These are phyloP conservation scores for Netelia inedita DNA, from an alignment of 2,888 invertebrate species.

Conservation along the genomic window DNA sequence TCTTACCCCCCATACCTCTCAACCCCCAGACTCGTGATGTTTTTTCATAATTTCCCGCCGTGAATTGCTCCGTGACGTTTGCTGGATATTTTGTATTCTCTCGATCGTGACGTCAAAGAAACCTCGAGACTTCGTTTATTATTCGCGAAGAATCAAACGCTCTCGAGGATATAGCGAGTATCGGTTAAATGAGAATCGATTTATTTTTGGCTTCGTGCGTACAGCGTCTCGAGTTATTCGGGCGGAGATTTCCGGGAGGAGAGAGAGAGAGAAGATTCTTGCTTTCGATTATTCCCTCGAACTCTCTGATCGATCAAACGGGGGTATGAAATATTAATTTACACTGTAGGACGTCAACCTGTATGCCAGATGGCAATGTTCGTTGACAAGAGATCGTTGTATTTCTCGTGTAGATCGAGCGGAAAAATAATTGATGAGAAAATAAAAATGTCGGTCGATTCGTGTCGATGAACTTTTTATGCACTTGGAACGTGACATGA, in stretches of 20 bases:
- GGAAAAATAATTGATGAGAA: background rate
- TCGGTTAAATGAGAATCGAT: constrained; percentile 11
- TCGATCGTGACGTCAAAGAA: constrained; percentile 50
- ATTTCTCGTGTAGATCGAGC: background rate
- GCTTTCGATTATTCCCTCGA: background rate
- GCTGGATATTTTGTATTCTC: constrained; percentile 43
- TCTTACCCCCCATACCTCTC: background rate
- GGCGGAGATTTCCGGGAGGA: background rate
- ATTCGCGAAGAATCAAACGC: constrained; percentile 44
- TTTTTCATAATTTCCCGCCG: background rate
- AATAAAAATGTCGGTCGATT: background rate
- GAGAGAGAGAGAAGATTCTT: constrained; percentile 12
- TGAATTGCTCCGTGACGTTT: constrained; percentile 2
- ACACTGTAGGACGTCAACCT: background rate
- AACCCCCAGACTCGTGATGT: background rate
- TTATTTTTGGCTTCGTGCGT: constrained; percentile 39
- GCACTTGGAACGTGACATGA: background rate
- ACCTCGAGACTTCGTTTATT: constrained; percentile 48
- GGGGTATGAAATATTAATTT: constrained; percentile 2
- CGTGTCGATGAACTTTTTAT: constrained; percentile 1
- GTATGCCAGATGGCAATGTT: constrained; percentile 27
- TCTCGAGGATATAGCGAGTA: constrained; percentile 3
- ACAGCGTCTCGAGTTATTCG: constrained; percentile 15
- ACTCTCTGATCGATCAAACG: constrained; percentile 42
- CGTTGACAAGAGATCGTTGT: constrained; percentile 8